Evolutionary conservation across 2,113 vertebrate genomes (phyloP).

Genomic region (Rhinogobius similis): DNA sequence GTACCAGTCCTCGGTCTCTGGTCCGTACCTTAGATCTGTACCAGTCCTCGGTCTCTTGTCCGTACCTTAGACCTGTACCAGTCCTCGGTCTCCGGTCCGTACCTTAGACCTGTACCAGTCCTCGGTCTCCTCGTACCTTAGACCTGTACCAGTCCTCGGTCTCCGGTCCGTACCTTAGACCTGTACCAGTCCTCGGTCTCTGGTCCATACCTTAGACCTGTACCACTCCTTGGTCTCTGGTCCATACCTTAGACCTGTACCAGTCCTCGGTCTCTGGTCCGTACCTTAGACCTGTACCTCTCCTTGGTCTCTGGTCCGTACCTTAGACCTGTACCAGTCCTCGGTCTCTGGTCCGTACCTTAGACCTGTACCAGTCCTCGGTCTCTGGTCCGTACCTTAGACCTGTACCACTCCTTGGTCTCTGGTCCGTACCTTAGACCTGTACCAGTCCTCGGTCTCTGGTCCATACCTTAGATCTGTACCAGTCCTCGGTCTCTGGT

Average conservation of each 20-base stretch:
- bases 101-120: constrained; percentile 87
- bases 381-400: constrained; percentile 34
- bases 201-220: too few species aligned
- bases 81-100: constrained; percentile 81
- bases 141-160: too few species aligned
- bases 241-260: too few species aligned
- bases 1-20: constrained; percentile 94
- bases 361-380: too few species aligned
- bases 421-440: constrained; percentile 90
- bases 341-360: too few species aligned
- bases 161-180: too few species aligned
- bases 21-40: constrained; percentile 79
- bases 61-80: constrained; percentile 94
- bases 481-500: constrained; percentile 88
- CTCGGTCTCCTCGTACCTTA: constrained; percentile 77
- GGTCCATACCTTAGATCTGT: constrained; percentile 87
- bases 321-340: too few species aligned
- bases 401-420: constrained; percentile 91
- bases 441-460: background rate
- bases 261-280: too few species aligned
- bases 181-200: too few species aligned
- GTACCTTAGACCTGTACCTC: too few species aligned
- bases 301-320: too few species aligned
- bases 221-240: too few species aligned
- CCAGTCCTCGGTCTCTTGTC: background rate